phyloP scores from a whole-genome alignment of 23 tunicate species.

The Aplidium turbinatum region DNA sequence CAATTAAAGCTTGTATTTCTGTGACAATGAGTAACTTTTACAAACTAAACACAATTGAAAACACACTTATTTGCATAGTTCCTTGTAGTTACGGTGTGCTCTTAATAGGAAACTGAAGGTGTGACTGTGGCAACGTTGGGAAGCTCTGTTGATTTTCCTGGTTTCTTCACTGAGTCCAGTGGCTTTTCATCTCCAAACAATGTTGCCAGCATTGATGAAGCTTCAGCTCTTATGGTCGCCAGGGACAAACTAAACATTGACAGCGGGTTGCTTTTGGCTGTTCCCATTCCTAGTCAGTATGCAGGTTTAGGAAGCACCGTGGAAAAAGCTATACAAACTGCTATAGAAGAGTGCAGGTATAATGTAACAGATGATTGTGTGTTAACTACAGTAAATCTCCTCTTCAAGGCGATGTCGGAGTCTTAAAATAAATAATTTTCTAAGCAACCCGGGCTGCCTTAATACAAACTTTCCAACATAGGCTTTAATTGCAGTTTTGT shows the following conservation, averaged over 20 bases:
- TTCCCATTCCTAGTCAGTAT: constrained; percentile 61
- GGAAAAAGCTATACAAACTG: constrained; percentile 43
- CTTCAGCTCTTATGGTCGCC: constrained; percentile 46
- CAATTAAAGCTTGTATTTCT: too few relatives aligned
- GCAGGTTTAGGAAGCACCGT: constrained; percentile 52
- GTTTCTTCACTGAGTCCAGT: constrained; percentile 67
- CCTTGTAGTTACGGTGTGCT: neutral
- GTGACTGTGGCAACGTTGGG: constrained; percentile 87
- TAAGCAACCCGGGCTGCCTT: too few relatives aligned
- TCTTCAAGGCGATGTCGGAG: too few relatives aligned
- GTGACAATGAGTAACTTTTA: too few relatives aligned
- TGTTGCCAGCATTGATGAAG: constrained; percentile 36
- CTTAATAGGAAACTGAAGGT: constrained; percentile 87
- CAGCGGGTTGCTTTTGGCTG: constrained; percentile 83
- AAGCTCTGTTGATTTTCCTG: constrained; percentile 65
- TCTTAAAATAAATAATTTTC: too few relatives aligned
- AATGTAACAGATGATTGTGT: too few relatives aligned
- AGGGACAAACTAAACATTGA: constrained; percentile 40
- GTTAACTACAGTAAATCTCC: too few relatives aligned
- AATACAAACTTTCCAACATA: too few relatives aligned
- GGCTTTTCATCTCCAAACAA: constrained; percentile 67
- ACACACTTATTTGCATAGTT: neutral
- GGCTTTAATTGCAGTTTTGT: too few relatives aligned
- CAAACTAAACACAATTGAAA: too few relatives aligned
- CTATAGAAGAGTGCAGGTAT: constrained; percentile 33